Evolutionary conservation across 2,888 invertebrate genomes (phyloP), one percentile per base, ranked within the genome.

Genomic region (Tryphoninae sp.): DNA sequence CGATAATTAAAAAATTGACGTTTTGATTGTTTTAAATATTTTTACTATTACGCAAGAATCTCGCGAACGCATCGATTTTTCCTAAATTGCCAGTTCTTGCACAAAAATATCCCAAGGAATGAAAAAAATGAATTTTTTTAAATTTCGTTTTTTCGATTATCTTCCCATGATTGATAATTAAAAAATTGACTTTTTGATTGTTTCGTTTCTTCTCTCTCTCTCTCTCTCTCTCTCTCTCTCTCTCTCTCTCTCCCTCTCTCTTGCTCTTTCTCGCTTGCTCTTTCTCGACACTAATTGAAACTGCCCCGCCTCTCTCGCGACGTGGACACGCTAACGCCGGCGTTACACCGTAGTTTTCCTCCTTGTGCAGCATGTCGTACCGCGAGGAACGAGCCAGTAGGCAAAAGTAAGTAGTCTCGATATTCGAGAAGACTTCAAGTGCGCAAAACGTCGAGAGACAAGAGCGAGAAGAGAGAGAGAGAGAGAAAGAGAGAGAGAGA

Each of bases 401-500:
- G 23, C 16, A 23, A 71, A 26, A 45, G 45, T 61, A 61, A 72
- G 71, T 26, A 16, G 45, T 22, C 49, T 23, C 19, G 72, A 72
- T 33, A 33, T n/a, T 11, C 22, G 45, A 65, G 13, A 22, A 45
- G 22, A 65, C 64, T 49, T 72, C 33, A 61, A 51, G 13, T 33
- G 61, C 51, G 16, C 61, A 49, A 49, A 61, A 49, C 55, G 23
- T 16, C 22, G 73, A 73, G n/a, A 71, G 19, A 19, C 19, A 19
- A 19, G 19, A 1, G 1, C 19, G 1, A 19, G 1, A 19, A 19
- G 59, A 8, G 49, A 49, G 72, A 49, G 61, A 64, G 62, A 64
- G 49, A 49, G 72, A 49, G 61, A 64, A 53, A 64, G 51, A 62
- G 61, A 61, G 72, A 51, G 72, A 72, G 61, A 51, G 72, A 53